A percentile compares a stretch with the other conserved stretches of the same genome.
Evolutionary conservation across 2,797 vertebrate genomes (phyloP).

Genomic region (Brachyalestes nurse): DNA sequence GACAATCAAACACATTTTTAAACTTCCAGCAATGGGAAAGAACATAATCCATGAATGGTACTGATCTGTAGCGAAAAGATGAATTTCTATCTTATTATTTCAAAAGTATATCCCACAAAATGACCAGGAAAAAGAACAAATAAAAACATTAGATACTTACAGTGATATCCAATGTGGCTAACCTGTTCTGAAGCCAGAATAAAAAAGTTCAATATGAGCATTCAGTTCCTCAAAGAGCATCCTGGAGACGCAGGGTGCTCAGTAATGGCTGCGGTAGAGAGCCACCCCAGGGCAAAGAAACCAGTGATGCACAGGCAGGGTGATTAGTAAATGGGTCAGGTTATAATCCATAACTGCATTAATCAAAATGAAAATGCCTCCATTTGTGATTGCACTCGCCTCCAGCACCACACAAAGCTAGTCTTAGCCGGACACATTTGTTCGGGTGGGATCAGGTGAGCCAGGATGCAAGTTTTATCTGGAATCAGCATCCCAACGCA

Average conservation of each 20-base stretch:
- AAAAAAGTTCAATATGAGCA: neutral
- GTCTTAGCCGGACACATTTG: constrained; percentile 41
- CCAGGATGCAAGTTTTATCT: constrained; percentile 5
- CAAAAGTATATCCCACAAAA: neutral
- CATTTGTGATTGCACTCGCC: constrained; percentile 72
- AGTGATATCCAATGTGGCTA: neutral
- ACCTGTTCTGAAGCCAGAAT: neutral
- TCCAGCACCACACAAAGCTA: constrained; percentile 45
- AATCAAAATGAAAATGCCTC: constrained; percentile 76
- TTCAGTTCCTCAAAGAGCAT: neutral
- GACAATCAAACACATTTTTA: constrained; percentile 3
- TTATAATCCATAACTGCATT: constrained; percentile 78
- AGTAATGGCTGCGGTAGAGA: constrained; percentile 26
- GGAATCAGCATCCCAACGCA: constrained; percentile 31
- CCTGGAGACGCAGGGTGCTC: constrained; percentile 15
- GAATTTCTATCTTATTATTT: neutral
- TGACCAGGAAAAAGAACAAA: neutral
- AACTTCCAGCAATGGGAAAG: neutral
- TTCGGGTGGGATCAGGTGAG: constrained; percentile 41
- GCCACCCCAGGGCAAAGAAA: constrained; percentile 55
- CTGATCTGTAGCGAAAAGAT: neutral
- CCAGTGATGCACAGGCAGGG: constrained; percentile 44
- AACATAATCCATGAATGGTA: no score
- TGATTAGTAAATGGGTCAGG: constrained; percentile 78
- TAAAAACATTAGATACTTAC: neutral